Evolutionary conservation across 2,888 invertebrate species (phyloP).

Genomic region (Philopedon plagiatum): DNA sequence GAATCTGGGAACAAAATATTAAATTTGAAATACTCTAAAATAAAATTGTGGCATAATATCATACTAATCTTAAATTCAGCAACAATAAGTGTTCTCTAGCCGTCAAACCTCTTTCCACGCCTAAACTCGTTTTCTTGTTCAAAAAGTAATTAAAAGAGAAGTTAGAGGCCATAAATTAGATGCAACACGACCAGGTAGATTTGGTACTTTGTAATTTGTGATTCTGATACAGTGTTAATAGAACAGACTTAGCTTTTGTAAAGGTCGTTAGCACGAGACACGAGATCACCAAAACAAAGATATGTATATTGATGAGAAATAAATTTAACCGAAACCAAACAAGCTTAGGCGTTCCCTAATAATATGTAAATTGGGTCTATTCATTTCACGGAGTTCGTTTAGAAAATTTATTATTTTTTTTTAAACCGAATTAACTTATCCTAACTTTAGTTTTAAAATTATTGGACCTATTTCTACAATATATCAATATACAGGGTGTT

Average conservation of each 20-base stretch:
- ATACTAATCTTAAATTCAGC: too few species aligned
- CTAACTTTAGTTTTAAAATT: too few species aligned
- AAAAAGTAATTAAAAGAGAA: slow-evolving; percentile 30
- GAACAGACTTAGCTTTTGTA: neutral
- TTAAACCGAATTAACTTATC: neutral
- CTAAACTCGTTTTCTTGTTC: slow-evolving; percentile 15
- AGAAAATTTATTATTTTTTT: neutral
- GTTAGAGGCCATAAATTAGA: slow-evolving; percentile 21
- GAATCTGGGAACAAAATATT: too few species aligned
- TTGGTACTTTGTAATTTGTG: slow-evolving; percentile 31
- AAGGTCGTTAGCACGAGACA: neutral
- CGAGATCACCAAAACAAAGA: neutral
- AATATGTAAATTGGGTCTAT: neutral
- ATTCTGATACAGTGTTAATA: slow-evolving; percentile 2
- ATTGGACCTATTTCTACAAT: too few species aligned
- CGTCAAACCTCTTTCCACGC: neutral
- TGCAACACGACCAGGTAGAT: slow-evolving; percentile 23
- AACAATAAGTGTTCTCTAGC: slow-evolving; percentile 1
- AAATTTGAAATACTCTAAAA: too few species aligned
- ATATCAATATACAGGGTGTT: too few species aligned
- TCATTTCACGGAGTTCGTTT: neutral
- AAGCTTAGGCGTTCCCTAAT: neutral
- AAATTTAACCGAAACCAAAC: neutral
- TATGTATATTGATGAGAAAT: neutral
- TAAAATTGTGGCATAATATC: too few species aligned